Percentiles rank a stretch among this genome's conserved stretches.
Evolutionary conservation across 1,140 invertebrate genomes (phyloP).

Genomic region (Drosophila prosaltans): DNA sequence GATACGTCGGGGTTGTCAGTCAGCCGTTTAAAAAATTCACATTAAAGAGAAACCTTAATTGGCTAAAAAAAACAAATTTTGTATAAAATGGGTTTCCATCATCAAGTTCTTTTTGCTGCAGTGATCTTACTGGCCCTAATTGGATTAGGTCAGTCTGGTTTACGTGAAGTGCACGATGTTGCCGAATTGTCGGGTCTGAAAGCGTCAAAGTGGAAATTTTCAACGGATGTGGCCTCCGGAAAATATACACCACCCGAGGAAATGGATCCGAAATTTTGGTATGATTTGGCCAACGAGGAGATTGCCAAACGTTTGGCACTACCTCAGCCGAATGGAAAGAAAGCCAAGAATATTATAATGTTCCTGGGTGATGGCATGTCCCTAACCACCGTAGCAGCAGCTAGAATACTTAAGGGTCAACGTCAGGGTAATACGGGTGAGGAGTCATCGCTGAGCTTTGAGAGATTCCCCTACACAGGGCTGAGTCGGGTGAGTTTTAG

Average conservation of each 20-base stretch:
- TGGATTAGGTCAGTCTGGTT: constrained; percentile 13
- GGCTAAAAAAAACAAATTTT: background rate
- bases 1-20: background rate
- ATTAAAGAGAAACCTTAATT: background rate
- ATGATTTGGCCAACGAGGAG: constrained; percentile 54
- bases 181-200: constrained; percentile 20
- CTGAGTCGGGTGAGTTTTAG: constrained; percentile 85
- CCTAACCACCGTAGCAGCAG: constrained; percentile 87
- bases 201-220: constrained; percentile 1
- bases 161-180: constrained; percentile 39
- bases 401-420: constrained; percentile 88
- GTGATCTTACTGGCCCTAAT: constrained; percentile 23
- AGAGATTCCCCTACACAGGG: constrained; percentile 89
- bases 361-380: constrained; percentile 93
- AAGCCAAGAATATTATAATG: constrained; percentile 89
- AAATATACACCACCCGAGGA: constrained; percentile 64
- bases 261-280: constrained; percentile 66
- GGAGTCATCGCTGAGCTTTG: constrained; percentile 88
- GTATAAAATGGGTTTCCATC: background rate
- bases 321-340: constrained; percentile 25
- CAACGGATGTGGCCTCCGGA: constrained; percentile 42
- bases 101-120: background rate
- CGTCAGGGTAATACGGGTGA: constrained; percentile 85
- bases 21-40: background rate
- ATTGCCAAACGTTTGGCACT: constrained; percentile 48